Evolutionary conservation across 2,888 invertebrate species (phyloP).

Genomic region (Nineta flava): DNA sequence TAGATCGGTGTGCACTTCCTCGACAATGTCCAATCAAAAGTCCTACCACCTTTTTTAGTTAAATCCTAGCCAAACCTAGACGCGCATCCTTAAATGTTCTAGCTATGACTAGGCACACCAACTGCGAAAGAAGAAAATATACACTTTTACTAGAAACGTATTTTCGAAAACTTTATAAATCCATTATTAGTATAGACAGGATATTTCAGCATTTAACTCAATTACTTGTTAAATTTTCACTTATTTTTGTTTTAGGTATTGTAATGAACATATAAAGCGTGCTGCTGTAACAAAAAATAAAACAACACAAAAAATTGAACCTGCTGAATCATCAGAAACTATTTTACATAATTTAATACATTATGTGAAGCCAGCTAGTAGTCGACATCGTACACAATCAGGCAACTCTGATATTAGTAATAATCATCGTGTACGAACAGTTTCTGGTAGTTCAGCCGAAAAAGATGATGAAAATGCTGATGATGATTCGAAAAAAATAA

Average conservation of each 20-base stretch:
- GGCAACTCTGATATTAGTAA: constrained; percentile 2
- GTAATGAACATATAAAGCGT: constrained; percentile 51
- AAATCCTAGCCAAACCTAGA: too few relatives aligned
- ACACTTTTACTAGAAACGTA: too few relatives aligned
- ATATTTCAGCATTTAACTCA: too few relatives aligned
- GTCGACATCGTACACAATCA: constrained; percentile 4
- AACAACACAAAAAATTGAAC: constrained; percentile 39
- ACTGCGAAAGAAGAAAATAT: too few relatives aligned
- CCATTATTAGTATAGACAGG: too few relatives aligned
- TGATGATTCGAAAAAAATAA: constrained; percentile 32
- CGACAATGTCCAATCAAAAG: too few relatives aligned
- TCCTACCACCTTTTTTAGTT: too few relatives aligned
- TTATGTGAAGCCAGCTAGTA: constrained; percentile 32
- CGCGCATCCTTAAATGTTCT: too few relatives aligned
- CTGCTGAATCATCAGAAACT: constrained; percentile 49
- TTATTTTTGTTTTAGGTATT: constrained; percentile 36
- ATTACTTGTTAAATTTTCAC: too few relatives aligned
- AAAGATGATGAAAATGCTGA: constrained; percentile 22
- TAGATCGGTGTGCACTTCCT: too few relatives aligned
- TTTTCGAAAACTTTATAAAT: too few relatives aligned
- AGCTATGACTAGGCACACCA: too few relatives aligned
- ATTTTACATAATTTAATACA: constrained; percentile 46
- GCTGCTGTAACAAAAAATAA: constrained; percentile 45
- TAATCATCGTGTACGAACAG: constrained; percentile 11
- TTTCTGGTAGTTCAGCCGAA: constrained; percentile 18